Conservation (phyloP, 1,140 invertebrate genomes). For the Phortica variegata region DNA sequence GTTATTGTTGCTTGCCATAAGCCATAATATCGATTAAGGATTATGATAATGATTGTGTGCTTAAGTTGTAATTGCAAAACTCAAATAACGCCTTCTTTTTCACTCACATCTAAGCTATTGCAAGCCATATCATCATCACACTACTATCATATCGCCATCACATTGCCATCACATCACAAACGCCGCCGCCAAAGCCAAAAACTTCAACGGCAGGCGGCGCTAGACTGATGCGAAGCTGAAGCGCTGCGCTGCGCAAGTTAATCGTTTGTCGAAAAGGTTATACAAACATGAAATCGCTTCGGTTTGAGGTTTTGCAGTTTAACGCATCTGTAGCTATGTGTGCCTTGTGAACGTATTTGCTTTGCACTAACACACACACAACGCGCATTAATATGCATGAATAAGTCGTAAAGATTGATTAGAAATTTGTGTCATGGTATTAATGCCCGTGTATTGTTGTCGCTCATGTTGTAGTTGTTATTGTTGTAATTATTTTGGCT, state of each 20-base stretch:
- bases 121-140: too few species aligned
- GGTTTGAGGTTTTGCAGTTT: too few species aligned
- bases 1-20: slow-evolving; percentile 22
- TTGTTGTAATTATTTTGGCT: slow-evolving; percentile 30
- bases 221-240: too few species aligned
- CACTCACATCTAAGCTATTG: slow-evolving; percentile 1
- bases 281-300: too few species aligned
- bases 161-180: too few species aligned
- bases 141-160: too few species aligned
- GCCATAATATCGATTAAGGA: slow-evolving; percentile 51
- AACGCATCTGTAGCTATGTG: too few species aligned
- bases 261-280: slow-evolving; percentile 9
- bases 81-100: slow-evolving; percentile 26
- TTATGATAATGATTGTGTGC: slow-evolving; percentile 51
- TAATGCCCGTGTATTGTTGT: slow-evolving; percentile 22
- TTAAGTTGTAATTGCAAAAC: slow-evolving; percentile 47
- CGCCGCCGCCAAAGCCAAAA: too few species aligned
- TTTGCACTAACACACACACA: too few species aligned
- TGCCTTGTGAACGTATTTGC: too few species aligned
- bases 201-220: too few species aligned
- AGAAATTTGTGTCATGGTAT: slow-evolving; percentile 38
- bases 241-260: too few species aligned
- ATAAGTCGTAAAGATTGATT: slow-evolving; percentile 41
- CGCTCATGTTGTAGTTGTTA: slow-evolving; percentile 17
- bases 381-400: slow-evolving; percentile 37